Conservation (phyloP, 1,140 invertebrate species). For the Drosophila athabasca region DNA sequence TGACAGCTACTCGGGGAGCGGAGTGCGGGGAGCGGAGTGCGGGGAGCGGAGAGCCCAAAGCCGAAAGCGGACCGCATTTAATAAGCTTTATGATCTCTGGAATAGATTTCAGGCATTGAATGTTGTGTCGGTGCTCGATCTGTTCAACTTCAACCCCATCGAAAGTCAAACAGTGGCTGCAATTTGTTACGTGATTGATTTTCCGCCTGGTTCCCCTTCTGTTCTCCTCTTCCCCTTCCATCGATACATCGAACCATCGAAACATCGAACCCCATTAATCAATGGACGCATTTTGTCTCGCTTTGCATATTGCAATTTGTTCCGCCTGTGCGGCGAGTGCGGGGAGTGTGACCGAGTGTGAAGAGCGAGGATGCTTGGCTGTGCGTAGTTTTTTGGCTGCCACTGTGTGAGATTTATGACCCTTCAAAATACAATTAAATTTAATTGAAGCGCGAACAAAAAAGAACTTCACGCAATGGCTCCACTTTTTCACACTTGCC, state of each 20-base stretch:
- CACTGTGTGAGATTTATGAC: conserved; percentile 78
- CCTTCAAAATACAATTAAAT: conserved; percentile 83
- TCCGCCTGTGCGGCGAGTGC: conserved; percentile 31
- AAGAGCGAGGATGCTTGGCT: not conserved
- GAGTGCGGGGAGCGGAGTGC: not conserved
- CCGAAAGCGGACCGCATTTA: conserved; percentile 28
- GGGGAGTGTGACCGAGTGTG: not conserved
- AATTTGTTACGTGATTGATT: conserved; percentile 77
- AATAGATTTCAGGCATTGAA: conserved; percentile 14
- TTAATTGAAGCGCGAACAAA: conserved; percentile 78
- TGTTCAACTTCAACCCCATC: conserved; percentile 28
- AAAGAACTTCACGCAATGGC: conserved; percentile 51
- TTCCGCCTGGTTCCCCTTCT: conserved; percentile 30
- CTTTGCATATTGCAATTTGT: conserved; percentile 76
- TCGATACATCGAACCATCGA: too few relatives aligned
- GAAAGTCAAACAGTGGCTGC: conserved; percentile 29
- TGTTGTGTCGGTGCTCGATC: conserved; percentile 2
- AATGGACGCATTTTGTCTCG: conserved; percentile 59
- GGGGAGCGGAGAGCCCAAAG: not conserved
- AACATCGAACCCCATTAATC: conserved; percentile 68
- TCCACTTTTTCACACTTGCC: conserved; percentile 64
- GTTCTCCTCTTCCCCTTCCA: conserved; percentile 9
- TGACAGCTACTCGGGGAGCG: conserved; percentile 40
- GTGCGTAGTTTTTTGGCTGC: conserved; percentile 59
- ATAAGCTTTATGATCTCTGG: conserved; percentile 58